Percentiles rank a stretch among this genome's conserved stretches.
These are phyloP conservation scores for Tanypteryx hageni DNA, from an alignment of 2,888 invertebrate genomes.

Conservation along the genomic window DNA sequence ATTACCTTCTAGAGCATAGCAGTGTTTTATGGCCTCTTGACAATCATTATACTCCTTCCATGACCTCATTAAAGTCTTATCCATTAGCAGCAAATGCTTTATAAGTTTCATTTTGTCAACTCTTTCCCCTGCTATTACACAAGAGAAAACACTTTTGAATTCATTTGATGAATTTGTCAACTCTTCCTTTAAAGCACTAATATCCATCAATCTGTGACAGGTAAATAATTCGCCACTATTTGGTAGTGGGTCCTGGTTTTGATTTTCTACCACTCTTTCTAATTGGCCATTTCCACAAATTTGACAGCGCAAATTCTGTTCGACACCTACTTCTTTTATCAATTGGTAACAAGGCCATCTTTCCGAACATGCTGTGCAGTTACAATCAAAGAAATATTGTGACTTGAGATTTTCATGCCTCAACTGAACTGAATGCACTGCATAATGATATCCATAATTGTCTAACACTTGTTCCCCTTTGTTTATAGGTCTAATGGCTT, in stretches of 20 bases:
- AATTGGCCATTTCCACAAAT: slow-evolving; percentile 51
- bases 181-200: slow-evolving; percentile 24
- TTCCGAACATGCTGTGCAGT: slow-evolving; percentile 84
- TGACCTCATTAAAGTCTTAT: slow-evolving; percentile 71
- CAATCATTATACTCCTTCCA: slow-evolving; percentile 76
- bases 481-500: slow-evolving; percentile 82
- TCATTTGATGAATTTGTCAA: slow-evolving; percentile 69
- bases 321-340: slow-evolving; percentile 70
- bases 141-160: slow-evolving; percentile 67
- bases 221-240: not conserved
- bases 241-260: not conserved
- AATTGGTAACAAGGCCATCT: slow-evolving; percentile 82
- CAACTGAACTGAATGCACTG: slow-evolving; percentile 78
- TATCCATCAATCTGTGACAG: slow-evolving; percentile 48
- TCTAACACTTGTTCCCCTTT: slow-evolving; percentile 86
- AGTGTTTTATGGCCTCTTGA: slow-evolving; percentile 80
- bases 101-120: slow-evolving; percentile 69
- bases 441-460: slow-evolving; percentile 89
- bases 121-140: slow-evolving; percentile 71
- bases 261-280: not conserved
- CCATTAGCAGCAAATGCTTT: slow-evolving; percentile 71
- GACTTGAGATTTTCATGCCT: slow-evolving; percentile 80
- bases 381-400: slow-evolving; percentile 89
- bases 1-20: slow-evolving; percentile 75
- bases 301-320: slow-evolving; percentile 69